Conservation (phyloP, 1,140 invertebrate species). For the Drosophila tsacasi region DNA sequence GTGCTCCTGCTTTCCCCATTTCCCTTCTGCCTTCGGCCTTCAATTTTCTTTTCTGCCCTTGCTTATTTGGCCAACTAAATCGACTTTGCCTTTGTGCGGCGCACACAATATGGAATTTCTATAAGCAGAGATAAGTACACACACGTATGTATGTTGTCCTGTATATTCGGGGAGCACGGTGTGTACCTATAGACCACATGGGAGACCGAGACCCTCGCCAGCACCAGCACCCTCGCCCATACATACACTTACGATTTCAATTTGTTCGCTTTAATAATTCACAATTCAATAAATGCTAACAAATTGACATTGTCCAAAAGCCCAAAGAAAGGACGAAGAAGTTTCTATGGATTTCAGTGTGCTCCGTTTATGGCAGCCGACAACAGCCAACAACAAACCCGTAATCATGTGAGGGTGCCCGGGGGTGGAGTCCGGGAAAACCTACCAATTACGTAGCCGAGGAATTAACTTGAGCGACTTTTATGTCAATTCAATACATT, state of each 20-base stretch:
- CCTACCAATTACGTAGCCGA: constrained; percentile 78
- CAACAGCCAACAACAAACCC: constrained; percentile 50
- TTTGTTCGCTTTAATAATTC: constrained; percentile 85
- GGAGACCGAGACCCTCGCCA: constrained; percentile 1
- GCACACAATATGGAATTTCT: constrained; percentile 64
- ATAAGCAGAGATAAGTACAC: constrained; percentile 54
- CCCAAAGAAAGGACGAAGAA: constrained; percentile 33
- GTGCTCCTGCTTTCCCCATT: neutral
- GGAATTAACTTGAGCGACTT: constrained; percentile 83
- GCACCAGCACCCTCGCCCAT: constrained; percentile 1
- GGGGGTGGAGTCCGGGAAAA: constrained; percentile 21
- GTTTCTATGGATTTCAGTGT: constrained; percentile 60
- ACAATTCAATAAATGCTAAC: constrained; percentile 85
- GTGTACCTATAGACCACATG: constrained; percentile 15
- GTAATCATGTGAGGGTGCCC: constrained; percentile 62
- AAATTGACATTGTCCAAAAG: constrained; percentile 82
- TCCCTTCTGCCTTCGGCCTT: constrained; percentile 27
- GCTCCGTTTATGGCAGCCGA: constrained; percentile 44
- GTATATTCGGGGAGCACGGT: constrained; percentile 1
- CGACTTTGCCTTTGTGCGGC: constrained; percentile 67
- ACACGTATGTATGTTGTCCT: constrained; percentile 20
- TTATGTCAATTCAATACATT: constrained; percentile 84
- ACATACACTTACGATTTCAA: constrained; percentile 63
- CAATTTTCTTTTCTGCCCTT: constrained; percentile 51
- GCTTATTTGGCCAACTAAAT: constrained; percentile 71